These are phyloP conservation scores for Thunnus albacares DNA, from an alignment of 2,797 vertebrate genomes.

Conservation along the genomic window DNA sequence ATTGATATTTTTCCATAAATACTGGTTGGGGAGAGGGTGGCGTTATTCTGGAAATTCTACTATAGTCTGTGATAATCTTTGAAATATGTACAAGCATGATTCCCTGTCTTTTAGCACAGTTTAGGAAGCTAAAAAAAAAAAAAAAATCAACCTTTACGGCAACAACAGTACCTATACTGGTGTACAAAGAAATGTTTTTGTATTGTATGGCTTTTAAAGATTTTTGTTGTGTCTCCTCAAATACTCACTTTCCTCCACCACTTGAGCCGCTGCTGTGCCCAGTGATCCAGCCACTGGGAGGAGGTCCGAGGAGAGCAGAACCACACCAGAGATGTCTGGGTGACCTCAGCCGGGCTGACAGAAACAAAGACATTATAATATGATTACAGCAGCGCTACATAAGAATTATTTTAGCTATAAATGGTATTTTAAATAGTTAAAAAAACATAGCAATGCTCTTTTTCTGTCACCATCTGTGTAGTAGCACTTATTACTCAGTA, in stretches of 20 bases:
- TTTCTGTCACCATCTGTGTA: background rate
- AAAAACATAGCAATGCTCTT: background rate
- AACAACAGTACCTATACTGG: too few relatives aligned
- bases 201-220: too few relatives aligned
- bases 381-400: background rate
- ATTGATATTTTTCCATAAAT: background rate
- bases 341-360: conserved; percentile 89
- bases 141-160: too few relatives aligned
- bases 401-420: background rate
- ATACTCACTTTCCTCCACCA: conserved; percentile 96
- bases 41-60: too few relatives aligned
- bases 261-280: conserved; percentile 92
- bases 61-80: too few relatives aligned
- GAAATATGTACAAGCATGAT: too few relatives aligned
- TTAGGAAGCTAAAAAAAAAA: too few relatives aligned
- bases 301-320: conserved; percentile 93
- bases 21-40: background rate
- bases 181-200: background rate
- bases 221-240: too few relatives aligned
- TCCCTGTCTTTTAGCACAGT: too few relatives aligned
- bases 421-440: background rate
- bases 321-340: conserved; percentile 92
- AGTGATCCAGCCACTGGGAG: conserved; percentile 96
- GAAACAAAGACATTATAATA: conserved; percentile 3
- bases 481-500: too few relatives aligned